Evolutionary conservation across 2,888 invertebrate species (phyloP), one percentile per base, ranked within the genome.

Genomic region (Agriotes lineatus): DNA sequence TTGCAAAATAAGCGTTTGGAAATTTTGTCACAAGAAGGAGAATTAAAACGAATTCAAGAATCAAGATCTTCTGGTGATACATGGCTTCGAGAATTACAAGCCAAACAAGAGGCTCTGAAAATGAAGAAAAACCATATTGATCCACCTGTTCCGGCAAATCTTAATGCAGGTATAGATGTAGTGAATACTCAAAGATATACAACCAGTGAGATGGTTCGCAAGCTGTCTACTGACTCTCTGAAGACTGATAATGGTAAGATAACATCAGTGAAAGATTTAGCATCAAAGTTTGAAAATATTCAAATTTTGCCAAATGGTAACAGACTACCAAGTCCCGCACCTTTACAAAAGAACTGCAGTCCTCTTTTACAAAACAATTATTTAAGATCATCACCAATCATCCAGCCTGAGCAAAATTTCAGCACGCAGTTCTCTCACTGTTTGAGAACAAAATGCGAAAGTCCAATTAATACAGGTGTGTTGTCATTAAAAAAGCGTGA

Each of bases 1-100:
- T 91, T 67, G 87, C 89, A 0, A 90, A 90, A 79, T 90, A 91
- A 82, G 88, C 89, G 79, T 87, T 88, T 81, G 83, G 91, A 59
- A 89, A 89, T 80, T 87, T 78, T 89, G 5, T 83, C 86, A 70
- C 86, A 85, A 72, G 85, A 81, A 69, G 80, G 82, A 25, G 76
- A 83, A 39, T 70, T 75, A 25, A 58, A 25, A 59, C 58, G 20
- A 22, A 10, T 6, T 16, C 50, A 48, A 20, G 68, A 66, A 37
- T 79, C 77, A 58, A 75, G 76, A 74, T 79, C 83, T 33, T 80
- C 85, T 12, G 85, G 88, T 19, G 90, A 91, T 74, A 89, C 88
- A 9, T 93, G 94, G 91, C 82, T 95, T 10, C 89, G 90, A 76
- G 95, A 95, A 81, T 82, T 95, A 30, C 94, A 95, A 83, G 91